Evolutionary conservation across 1,140 invertebrate genomes (phyloP), one percentile per base, ranked within the genome.

Genomic region (Drosophila navojoa): DNA sequence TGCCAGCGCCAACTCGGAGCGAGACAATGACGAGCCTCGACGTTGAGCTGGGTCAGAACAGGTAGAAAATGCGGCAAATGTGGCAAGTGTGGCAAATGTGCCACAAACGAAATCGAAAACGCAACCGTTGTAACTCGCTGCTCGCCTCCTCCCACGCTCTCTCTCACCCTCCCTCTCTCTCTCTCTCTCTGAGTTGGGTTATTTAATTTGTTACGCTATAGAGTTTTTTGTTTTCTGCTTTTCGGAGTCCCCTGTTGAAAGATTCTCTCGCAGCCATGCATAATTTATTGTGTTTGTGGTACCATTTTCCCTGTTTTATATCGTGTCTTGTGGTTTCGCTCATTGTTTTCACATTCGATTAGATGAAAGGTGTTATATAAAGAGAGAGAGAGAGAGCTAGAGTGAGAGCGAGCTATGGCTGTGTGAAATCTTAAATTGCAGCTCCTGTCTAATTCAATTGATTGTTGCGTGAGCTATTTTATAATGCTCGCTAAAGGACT

Each of bases 351-450:
- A 76, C 57, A 66, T 71, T 75, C 66, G 50, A 75, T 74, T 74
- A 58, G 66, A 45, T 45, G 59, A 79, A 89, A 89, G 84, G 84
- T 89, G 82, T 87, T 87, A 70, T 19, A 71, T 16, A 13, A 53
- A n/a, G n/a, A 25, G 9, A 29, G 1, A 13, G 25, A 7, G 19
- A 11, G 19, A 11, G 11, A 9, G 45, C 2, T n/a, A 16, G 42
- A 15, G 4, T 16, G 44, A 4, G 16, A 9, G 45, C 7, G 42
- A 44, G 10, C 22, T 19, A 25, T 11, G 25, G 25, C 13, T 84
- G 79, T 87, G 84, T 89, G 79, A 87, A 89, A 87, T 84, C 79
- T 84, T 84, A 89, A 87, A 89, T 89, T 89, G 79, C 84, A 79
- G 67, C 49, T 44, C 22, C 10, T 19, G 29, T 25, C 47, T 67